Evolutionary conservation across 37 sponge, comb jelly and placozoan species (phyloP), one percentile per base, ranked within the genome.

Genomic region (Aplysina aerophoba): DNA sequence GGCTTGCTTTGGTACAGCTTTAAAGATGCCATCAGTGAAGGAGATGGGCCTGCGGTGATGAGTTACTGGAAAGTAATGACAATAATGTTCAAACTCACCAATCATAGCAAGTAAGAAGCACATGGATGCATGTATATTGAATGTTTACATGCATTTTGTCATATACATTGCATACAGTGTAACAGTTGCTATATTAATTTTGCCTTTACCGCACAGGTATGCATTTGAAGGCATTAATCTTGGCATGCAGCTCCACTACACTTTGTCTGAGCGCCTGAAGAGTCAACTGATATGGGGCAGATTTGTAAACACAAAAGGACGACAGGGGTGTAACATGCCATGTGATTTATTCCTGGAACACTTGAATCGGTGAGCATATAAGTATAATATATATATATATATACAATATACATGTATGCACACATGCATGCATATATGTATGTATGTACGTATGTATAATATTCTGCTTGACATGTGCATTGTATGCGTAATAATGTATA

Each of bases 341-440:
- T 73, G 79, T 74, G 90, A 90, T 50, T 19, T 90, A 6, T 81
- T 68, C 71, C 74, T 90, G 84, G 91, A 90, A 19, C 89, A 89
- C 57, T 39, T 89, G 14, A 89, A 71, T 53, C 27, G 56, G 24
- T 73, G 69, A 67, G 69, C 69, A 67, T 16, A n/a, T n/a, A n/a
- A n/a, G n/a, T n/a, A n/a, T n/a, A n/a, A n/a, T n/a, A n/a, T n/a
- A n/a, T n/a, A n/a, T n/a, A n/a, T n/a, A n/a, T n/a, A n/a, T n/a
- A n/a, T n/a, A n/a, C n/a, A n/a, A n/a, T n/a, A n/a, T n/a, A n/a
- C n/a, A n/a, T n/a, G n/a, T n/a, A n/a, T n/a, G n/a, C n/a, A n/a
- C n/a, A n/a, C n/a, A n/a, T n/a, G n/a, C n/a, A n/a, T n/a, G n/a
- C n/a, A n/a, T n/a, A n/a, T n/a, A n/a, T n/a, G n/a, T 65, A 16